Evolutionary conservation across 2,888 invertebrate genomes (phyloP), one percentile per base, ranked within the genome.

Genomic region (Torymus auratus): DNA sequence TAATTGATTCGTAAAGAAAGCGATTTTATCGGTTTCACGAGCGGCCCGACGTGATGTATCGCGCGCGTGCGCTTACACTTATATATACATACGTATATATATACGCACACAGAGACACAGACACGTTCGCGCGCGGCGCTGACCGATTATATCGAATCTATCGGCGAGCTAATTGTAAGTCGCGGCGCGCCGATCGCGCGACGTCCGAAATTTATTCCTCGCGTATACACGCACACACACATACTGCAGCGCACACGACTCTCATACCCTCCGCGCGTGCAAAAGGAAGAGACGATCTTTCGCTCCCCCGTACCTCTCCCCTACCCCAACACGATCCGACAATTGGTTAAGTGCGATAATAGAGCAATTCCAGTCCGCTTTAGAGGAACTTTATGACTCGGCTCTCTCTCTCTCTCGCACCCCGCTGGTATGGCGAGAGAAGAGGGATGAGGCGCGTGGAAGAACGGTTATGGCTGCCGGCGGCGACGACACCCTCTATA

Each of bases 261-360:
- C 41, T 41, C 41, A 41, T 41, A 41, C 41, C 41, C 41, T 41
- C 1, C 7, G 41, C 41, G 41, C 7, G 41, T 41, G 7, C 7
- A 41, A 41, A 41, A 41, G 41, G 41, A 41, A 41, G 41, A 41
- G 41, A 41, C 41, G 41, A 41, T 41, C 41, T 41, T 41, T 41
- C 1, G 41, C 41, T 10, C 7, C 28, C 7, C 28, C 7, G 7
- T 41, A 5, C 41, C 41, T 10, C 7, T 50, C 71, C 23, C 56
- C 61, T 23, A 7, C 72, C 7, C 41, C 41, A 58, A 71, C 84
- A 85, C 85, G 84, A 85, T 83, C 83, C 83, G 82, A 84, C 85
- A 86, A 86, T 86, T 85, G 86, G 85, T 85, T 84, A 83, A 86
- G 84, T 85, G 84, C 85, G 84, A 86, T 86, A 86, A 85, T 86